These are phyloP conservation scores for Anas bernieri DNA, from an alignment of 2,797 vertebrate species.

Conservation along the genomic window DNA sequence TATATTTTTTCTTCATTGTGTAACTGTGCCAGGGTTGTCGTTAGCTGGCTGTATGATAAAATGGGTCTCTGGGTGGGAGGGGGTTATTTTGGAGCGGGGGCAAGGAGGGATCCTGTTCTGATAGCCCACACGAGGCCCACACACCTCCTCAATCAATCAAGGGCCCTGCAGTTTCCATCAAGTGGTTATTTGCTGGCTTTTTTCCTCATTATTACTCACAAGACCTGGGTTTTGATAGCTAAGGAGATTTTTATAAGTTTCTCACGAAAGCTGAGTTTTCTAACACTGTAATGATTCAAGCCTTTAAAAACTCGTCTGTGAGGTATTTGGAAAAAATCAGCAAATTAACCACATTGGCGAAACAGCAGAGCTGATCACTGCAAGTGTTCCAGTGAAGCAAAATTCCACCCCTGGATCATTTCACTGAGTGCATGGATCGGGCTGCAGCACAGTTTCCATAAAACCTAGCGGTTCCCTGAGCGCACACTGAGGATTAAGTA, in stretches of 20 bases:
- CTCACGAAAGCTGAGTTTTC: background rate
- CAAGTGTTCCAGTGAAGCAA: slow-evolving; percentile 2
- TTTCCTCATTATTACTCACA: slow-evolving; percentile 49
- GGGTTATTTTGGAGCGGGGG: background rate
- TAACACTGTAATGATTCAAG: background rate
- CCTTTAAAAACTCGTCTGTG: slow-evolving; percentile 49
- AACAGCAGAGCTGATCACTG: slow-evolving; percentile 48
- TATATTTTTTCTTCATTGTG: slow-evolving; percentile 70
- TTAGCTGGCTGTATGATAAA: slow-evolving; percentile 67
- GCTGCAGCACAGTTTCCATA: background rate
- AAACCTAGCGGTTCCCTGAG: background rate
- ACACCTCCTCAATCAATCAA: slow-evolving; percentile 34
- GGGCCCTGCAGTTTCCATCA: slow-evolving; percentile 38
- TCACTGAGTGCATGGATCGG: background rate
- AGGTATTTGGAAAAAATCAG: slow-evolving; percentile 19
- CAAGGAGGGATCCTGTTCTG: slow-evolving; percentile 49
- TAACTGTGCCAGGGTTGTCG: slow-evolving; percentile 73
- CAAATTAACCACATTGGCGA: background rate
- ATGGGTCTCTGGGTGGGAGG: slow-evolving; percentile 49
- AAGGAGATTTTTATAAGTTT: slow-evolving; percentile 29
- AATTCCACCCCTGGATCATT: background rate
- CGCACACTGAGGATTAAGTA: background rate
- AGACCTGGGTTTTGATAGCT: slow-evolving; percentile 34
- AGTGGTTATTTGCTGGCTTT: slow-evolving; percentile 64
- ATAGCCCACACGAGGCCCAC: background rate